phyloP scores from a whole-genome alignment of 2,888 invertebrate species.

The Papilio demoleus region DNA sequence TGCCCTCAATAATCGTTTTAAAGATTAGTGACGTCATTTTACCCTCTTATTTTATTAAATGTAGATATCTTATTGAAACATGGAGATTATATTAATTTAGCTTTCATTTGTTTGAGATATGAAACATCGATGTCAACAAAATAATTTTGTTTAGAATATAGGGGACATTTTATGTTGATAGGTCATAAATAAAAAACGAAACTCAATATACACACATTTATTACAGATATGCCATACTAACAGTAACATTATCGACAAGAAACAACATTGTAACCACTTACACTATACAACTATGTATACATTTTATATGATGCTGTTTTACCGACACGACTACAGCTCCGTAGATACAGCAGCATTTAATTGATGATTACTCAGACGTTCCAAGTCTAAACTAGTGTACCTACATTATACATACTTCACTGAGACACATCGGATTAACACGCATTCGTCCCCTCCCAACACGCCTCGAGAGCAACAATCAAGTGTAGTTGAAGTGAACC shows the following conservation, averaged over 20 bases:
- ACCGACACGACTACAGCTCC: background rate
- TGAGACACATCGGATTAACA: too few species aligned
- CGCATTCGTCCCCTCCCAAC: too few species aligned
- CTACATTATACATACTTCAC: conserved; percentile 15
- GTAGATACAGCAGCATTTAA: background rate
- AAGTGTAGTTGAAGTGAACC: too few species aligned
- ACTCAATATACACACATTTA: conserved; percentile 81
- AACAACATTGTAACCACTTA: conserved; percentile 73
- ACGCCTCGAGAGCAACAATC: too few species aligned
- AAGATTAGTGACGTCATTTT: background rate
- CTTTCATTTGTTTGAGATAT: too few species aligned
- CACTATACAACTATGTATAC: conserved; percentile 60
- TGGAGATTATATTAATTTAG: too few species aligned
- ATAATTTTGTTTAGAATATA: too few species aligned
- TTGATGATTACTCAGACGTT: conserved; percentile 6
- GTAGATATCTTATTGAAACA: background rate
- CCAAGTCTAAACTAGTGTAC: conserved; percentile 7
- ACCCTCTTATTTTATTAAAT: background rate
- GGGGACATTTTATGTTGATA: background rate
- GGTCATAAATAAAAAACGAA: conserved; percentile 49
- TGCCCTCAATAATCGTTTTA: conserved; percentile 9
- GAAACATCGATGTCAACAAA: too few species aligned
- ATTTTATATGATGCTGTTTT: conserved; percentile 47
- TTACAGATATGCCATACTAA: conserved; percentile 81
- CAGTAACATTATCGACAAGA: conserved; percentile 75